Conservation (phyloP, 2,888 invertebrate genomes). For the Tetanocera ferruginea region DNA sequence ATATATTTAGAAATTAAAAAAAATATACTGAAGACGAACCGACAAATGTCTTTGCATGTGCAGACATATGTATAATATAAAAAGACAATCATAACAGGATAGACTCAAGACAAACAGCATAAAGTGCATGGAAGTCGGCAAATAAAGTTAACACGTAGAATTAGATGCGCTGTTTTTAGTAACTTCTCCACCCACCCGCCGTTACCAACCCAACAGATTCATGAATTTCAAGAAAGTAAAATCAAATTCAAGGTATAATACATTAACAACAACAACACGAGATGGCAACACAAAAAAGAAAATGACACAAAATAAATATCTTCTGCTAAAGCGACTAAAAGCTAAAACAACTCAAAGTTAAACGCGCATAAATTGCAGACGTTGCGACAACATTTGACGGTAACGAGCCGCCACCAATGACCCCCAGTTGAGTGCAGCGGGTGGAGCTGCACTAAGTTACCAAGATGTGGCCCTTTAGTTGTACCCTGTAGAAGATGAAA, state of each 20-base stretch:
- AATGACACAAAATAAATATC: background rate
- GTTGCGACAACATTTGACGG: background rate
- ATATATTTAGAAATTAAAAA: too few species aligned
- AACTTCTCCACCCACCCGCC: too few species aligned
- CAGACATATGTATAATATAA: too few species aligned
- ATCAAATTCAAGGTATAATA: background rate
- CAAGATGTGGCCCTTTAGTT: too few species aligned
- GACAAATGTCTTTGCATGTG: too few species aligned
- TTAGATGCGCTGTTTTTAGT: conserved; percentile 14
- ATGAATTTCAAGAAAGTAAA: too few species aligned
- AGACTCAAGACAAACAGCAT: background rate
- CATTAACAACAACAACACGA: background rate
- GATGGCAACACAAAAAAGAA: background rate
- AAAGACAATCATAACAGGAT: too few species aligned
- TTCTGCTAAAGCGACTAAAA: background rate
- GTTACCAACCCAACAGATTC: too few species aligned
- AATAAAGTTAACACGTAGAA: conserved; percentile 28
- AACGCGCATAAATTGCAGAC: conserved; percentile 10
- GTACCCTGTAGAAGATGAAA: too few species aligned
- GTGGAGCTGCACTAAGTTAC: too few species aligned
- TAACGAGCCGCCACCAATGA: background rate
- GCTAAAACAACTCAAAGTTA: conserved; percentile 18
- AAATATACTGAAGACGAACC: too few species aligned
- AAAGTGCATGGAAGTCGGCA: conserved; percentile 2
- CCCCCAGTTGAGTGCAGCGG: conserved; percentile 4